phyloP scores from a whole-genome alignment of 2,888 invertebrate genomes.

The Podabrus alpinus region DNA sequence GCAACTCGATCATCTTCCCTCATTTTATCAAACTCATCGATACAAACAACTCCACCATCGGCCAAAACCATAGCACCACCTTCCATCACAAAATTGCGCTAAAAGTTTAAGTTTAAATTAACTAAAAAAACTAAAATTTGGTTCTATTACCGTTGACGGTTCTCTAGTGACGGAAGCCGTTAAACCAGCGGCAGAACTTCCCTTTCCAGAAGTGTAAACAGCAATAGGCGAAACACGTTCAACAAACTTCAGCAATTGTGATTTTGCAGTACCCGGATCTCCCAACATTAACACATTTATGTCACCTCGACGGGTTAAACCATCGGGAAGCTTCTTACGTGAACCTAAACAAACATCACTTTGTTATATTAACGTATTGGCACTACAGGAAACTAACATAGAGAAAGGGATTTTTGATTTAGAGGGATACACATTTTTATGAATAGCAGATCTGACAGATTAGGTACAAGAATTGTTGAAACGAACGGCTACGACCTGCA shows the following conservation, averaged over 20 bases:
- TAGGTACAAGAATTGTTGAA: too few species aligned
- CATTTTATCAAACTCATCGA: conserved; percentile 99
- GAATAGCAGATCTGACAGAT: too few species aligned
- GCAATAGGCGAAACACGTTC: conserved; percentile 93
- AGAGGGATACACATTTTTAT: too few species aligned
- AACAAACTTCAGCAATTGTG: conserved; percentile 95
- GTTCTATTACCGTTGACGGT: conserved; percentile 76
- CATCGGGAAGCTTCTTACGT: conserved; percentile 90
- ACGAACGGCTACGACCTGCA: too few species aligned
- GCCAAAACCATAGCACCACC: conserved; percentile 99
- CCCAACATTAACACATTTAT: conserved; percentile 94
- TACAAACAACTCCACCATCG: conserved; percentile 98
- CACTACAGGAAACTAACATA: too few species aligned
- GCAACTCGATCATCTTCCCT: conserved; percentile 98
- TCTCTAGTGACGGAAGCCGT: conserved; percentile 97
- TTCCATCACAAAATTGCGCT: conserved; percentile 97
- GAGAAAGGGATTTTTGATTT: too few species aligned
- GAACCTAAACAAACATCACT: conserved; percentile 59
- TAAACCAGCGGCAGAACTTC: conserved; percentile 97
- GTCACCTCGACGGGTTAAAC: conserved; percentile 92
- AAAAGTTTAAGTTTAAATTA: conserved; percentile 33
- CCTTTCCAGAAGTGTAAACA: conserved; percentile 99
- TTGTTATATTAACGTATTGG: not conserved
- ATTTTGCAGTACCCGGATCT: conserved; percentile 99
- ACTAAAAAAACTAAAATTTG: not conserved